Conservation (phyloP, 2,113 vertebrate species). For the Centropristis striata region DNA sequence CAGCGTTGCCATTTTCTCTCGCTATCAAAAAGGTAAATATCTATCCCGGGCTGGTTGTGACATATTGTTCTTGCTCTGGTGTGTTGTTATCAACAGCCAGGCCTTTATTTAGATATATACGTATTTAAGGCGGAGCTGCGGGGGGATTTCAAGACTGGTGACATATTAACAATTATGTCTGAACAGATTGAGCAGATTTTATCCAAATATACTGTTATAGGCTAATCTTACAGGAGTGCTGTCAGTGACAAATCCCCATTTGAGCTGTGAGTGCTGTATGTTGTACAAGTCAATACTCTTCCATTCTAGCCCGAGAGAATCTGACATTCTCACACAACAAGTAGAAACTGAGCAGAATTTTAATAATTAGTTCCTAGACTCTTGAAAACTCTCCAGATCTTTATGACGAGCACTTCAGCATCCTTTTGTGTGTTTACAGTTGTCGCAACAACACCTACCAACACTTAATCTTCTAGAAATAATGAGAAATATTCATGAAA, state of each 20-base stretch:
- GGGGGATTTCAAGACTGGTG: slow-evolving; percentile 38
- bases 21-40: slow-evolving; percentile 69
- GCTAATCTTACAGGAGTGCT: slow-evolving; percentile 46
- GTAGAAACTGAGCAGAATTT: slow-evolving; percentile 20
- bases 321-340: slow-evolving; percentile 14
- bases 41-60: slow-evolving; percentile 51
- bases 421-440: slow-evolving; percentile 39
- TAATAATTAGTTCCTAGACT: slow-evolving; percentile 13
- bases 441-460: slow-evolving; percentile 36
- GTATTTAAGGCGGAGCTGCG: slow-evolving; percentile 34
- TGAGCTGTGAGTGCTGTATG: slow-evolving; percentile 12
- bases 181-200: slow-evolving; percentile 59
- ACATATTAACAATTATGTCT: slow-evolving; percentile 50
- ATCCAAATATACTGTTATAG: slow-evolving; percentile 38
- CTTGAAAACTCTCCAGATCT: slow-evolving; percentile 10
- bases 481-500: slow-evolving; percentile 82
- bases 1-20: slow-evolving; percentile 52
- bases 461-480: slow-evolving; percentile 64
- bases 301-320: slow-evolving; percentile 12
- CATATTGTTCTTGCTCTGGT: slow-evolving; percentile 59
- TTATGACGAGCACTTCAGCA: slow-evolving; percentile 25
- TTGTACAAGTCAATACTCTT: slow-evolving; percentile 18
- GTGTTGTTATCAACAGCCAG: slow-evolving; percentile 34
- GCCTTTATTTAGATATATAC: slow-evolving; percentile 58
- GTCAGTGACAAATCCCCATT: slow-evolving; percentile 37